phyloP scores from a whole-genome alignment of 2,113 vertebrate genomes.

The Chaenogobius annularis region DNA sequence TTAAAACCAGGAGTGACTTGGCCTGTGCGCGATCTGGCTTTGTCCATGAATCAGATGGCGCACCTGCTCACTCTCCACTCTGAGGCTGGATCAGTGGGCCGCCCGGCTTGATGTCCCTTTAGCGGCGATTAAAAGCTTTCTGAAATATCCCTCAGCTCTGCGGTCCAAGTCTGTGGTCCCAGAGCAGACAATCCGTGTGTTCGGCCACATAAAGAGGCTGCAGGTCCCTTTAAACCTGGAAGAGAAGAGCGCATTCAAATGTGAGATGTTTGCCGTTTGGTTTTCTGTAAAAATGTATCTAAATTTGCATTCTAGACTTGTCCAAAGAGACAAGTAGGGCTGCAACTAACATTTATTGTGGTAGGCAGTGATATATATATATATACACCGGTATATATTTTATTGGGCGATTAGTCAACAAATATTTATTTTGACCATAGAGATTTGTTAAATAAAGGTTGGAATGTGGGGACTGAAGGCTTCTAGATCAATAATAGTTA shows the following conservation, averaged over 20 bases:
- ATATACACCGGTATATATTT: too few relatives aligned
- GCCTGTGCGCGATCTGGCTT: slow-evolving; percentile 65
- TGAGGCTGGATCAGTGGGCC: slow-evolving; percentile 66
- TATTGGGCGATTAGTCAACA: too few relatives aligned
- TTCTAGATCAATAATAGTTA: too few relatives aligned
- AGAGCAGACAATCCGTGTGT: slow-evolving; percentile 61
- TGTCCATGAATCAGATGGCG: slow-evolving; percentile 60
- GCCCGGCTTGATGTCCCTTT: slow-evolving; percentile 72
- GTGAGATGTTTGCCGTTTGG: neutral
- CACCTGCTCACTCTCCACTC: slow-evolving; percentile 68
- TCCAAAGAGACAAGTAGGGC: too few relatives aligned
- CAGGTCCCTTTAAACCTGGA: slow-evolving; percentile 52
- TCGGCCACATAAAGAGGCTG: slow-evolving; percentile 55
- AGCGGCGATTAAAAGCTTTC: slow-evolving; percentile 64
- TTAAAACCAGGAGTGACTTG: slow-evolving; percentile 53
- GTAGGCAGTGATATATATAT: too few relatives aligned
- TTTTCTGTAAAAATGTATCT: neutral
- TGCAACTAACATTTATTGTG: too few relatives aligned
- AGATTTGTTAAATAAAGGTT: too few relatives aligned
- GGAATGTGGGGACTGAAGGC: too few relatives aligned
- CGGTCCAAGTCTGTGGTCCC: slow-evolving; percentile 65
- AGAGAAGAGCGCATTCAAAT: slow-evolving; percentile 26
- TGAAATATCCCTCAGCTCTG: slow-evolving; percentile 57
- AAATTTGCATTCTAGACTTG: neutral
- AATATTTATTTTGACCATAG: too few relatives aligned